Conservation (phyloP, 2,797 vertebrate species). For the Xiphophorus birchmanni region DNA sequence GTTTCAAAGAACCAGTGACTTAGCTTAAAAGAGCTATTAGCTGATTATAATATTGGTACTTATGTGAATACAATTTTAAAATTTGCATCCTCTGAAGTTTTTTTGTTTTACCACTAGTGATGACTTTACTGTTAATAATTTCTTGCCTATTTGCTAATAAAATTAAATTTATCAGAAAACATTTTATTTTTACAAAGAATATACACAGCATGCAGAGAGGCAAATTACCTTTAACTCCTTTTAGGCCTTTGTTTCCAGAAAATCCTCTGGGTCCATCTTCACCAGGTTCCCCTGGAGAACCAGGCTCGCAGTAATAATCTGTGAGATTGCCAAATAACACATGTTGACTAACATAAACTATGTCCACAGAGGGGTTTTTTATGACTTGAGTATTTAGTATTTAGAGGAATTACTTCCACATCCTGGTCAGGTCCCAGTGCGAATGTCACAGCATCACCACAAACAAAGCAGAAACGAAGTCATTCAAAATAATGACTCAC, state of each 20-base stretch:
- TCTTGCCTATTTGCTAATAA: neutral
- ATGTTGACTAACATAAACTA: neutral
- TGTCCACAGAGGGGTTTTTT: neutral
- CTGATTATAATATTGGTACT: neutral
- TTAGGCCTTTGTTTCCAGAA: constrained; percentile 51
- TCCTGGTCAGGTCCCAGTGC: constrained; percentile 35
- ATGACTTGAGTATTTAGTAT: neutral
- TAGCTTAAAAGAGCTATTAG: neutral
- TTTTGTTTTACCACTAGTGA: neutral
- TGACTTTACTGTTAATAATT: neutral
- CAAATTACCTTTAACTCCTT: constrained; percentile 68
- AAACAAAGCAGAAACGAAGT: constrained; percentile 25
- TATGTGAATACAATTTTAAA: neutral
- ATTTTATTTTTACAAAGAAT: neutral
- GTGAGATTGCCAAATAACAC: constrained; percentile 12
- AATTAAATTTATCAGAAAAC: neutral
- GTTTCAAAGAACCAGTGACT: neutral
- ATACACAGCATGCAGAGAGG: neutral
- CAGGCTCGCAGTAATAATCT: constrained; percentile 67
- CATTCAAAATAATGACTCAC: neutral
- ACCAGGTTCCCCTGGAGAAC: constrained; percentile 58
- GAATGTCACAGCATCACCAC: constrained; percentile 6
- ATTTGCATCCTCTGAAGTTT: neutral
- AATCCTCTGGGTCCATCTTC: constrained; percentile 51
- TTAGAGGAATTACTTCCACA: constrained; percentile 58